Percentiles rank a stretch among this genome's conserved stretches.
phyloP scores from a whole-genome alignment of 2,888 invertebrate genomes.

The Entomobrya multifasciata region DNA sequence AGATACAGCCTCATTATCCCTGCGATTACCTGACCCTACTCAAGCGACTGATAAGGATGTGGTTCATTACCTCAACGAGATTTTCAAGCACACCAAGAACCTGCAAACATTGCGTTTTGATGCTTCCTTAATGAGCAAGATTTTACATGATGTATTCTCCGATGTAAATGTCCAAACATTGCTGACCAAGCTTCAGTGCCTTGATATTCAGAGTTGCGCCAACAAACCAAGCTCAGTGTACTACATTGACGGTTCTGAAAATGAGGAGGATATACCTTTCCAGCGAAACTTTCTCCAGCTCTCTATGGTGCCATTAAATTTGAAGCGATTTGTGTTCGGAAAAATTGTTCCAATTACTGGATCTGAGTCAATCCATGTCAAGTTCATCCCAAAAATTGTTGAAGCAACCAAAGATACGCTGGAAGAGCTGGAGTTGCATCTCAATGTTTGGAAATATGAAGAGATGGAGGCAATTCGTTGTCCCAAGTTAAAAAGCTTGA shows the following conservation, averaged over 20 bases:
- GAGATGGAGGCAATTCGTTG: constrained; percentile 65
- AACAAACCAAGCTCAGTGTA: not conserved
- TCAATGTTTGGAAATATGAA: constrained; percentile 67
- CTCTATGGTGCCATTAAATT: constrained; percentile 57
- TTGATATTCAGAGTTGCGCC: constrained; percentile 32
- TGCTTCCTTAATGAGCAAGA: constrained; percentile 21
- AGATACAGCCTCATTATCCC: constrained; percentile 7
- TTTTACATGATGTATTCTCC: constrained; percentile 63
- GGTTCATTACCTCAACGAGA: constrained; percentile 15
- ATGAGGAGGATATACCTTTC: constrained; percentile 64
- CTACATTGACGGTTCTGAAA: constrained; percentile 54
- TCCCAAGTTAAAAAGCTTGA: constrained; percentile 62
- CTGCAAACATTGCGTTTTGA: constrained; percentile 46
- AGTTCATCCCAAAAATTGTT: constrained; percentile 68
- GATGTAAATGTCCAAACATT: constrained; percentile 21
- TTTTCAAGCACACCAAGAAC: constrained; percentile 20
- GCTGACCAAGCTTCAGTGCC: constrained; percentile 42
- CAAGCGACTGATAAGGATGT: constrained; percentile 1
- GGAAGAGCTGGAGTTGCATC: constrained; percentile 65
- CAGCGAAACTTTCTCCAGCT: constrained; percentile 72
- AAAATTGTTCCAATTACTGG: constrained; percentile 56
- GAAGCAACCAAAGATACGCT: constrained; percentile 53
- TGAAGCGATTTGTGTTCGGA: constrained; percentile 54
- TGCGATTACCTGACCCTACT: not conserved
- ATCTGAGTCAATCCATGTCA: constrained; percentile 52